Evolutionary conservation across 1,140 invertebrate genomes (phyloP), one percentile per base, ranked within the genome.

Genomic region (Cheumatopsyche charites): DNA sequence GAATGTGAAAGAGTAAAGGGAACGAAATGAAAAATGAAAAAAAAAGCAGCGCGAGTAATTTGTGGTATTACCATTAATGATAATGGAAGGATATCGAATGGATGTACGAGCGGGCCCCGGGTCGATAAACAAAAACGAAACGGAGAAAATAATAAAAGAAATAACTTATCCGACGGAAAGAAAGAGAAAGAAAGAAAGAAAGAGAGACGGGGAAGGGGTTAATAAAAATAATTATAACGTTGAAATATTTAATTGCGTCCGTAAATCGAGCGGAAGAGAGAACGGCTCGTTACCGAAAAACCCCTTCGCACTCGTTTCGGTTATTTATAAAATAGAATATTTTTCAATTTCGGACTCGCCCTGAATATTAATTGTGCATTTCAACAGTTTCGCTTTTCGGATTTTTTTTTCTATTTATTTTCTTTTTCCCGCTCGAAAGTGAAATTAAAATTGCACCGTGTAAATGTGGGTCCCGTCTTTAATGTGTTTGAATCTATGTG

Each of bases 141-240:
- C 62, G 36, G 19, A 63, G 62, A 63, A 43, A 21, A 63, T 73
- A 62, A 73, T 70, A 73, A 70, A 73, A 61, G 55, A 26, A 67
- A 52, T 63, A 67, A 74, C 29, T 42, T 43, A 41, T 62, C 62
- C 11, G n/a, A n/a, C n/a, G n/a, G n/a, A n/a, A n/a, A n/a, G n/a
- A n/a, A n/a, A n/a, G n/a, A n/a, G n/a, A n/a, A n/a, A n/a, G n/a
- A n/a, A n/a, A n/a, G n/a, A n/a, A n/a, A n/a, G n/a, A n/a, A n/a
- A n/a, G n/a, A n/a, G n/a, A n/a, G n/a, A n/a, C n/a, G 55, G 55
- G 52, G 61, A 55, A 42, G 42, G 73, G 63, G 70, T 71, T 71
- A 68, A 67, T 68, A 71, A 74, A 71, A 74, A 69, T 74, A 74
- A 74, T 74, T 71, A 74, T 65, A 74, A 71, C 68, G 69, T 71